Base-by-base conservation (phyloP, 2,113 vertebrate genomes). In the Sinocyclocheilus anshuiensis region DNA sequence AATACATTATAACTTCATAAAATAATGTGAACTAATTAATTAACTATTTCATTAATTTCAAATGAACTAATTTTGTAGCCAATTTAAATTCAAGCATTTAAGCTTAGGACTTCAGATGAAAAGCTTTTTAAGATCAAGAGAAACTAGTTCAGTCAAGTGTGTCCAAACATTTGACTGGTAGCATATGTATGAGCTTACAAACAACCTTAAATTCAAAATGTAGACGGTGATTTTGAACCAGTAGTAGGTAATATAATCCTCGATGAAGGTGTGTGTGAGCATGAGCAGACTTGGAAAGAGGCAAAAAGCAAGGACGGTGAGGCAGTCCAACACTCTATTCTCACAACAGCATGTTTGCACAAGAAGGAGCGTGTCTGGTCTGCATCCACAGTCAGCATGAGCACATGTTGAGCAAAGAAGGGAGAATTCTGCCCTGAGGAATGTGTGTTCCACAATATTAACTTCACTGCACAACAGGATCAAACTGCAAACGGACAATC, bases 301-400 rank as follows among this genome's bases (percentile, higher is more conserved):
- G 36, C 15, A 78, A 72, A 80, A 79, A 55, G 74, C 57, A n/a
- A 26, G 57, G 9, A 39, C 8, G n/a, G 4, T 22, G 48, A 84
- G 36, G 5, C n/a, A 71, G n/a, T 45, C 57, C 42, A 69, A 71
- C 59, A 53, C n/a, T 50, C n/a, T 69, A 4, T 20, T 42, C 57
- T 84, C 77, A 74, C 77, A 69, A 77, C 55, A 71, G 71, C 36
- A 82, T n/a, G 12, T 85, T 75, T 82, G 48, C 15, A 77, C 59
- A 69, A 26, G 75, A 65, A 11, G 11, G 12, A 45, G 24, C 75
- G 4, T 10, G 26, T 83, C 63, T 83, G 87, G n/a, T 83, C 74
- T 65, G 10, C 24, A 22, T 83, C 63, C 50, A 33, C 4, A 63
- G 29, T 55, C 50, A 57, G 33, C 13, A 24, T 61, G 57, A 80